phyloP scores from a whole-genome alignment of 2,888 invertebrate genomes.

The Trissolcus japonicus region DNA sequence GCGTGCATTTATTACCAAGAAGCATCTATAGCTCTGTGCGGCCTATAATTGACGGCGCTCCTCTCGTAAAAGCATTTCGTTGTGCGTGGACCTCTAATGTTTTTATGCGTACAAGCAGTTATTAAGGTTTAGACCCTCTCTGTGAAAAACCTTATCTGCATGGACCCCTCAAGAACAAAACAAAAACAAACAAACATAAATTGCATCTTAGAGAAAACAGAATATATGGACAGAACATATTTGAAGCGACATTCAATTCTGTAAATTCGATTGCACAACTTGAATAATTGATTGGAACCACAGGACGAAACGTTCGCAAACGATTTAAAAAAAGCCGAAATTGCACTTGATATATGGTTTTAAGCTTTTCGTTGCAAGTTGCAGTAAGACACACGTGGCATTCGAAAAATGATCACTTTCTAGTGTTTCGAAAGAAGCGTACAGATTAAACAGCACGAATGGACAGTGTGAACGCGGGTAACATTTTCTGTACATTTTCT shows the following conservation, averaged over 20 bases:
- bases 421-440: slow-evolving; percentile 56
- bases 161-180: neutral
- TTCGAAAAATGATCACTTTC: slow-evolving; percentile 55
- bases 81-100: slow-evolving; percentile 13
- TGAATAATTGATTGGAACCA: no score
- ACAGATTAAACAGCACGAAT: slow-evolving; percentile 15
- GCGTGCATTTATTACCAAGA: slow-evolving; percentile 32
- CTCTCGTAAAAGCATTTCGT: slow-evolving; percentile 44
- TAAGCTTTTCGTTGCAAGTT: slow-evolving; percentile 20
- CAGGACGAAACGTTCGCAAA: slow-evolving; percentile 18
- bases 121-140: slow-evolving; percentile 17
- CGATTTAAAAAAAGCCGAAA: slow-evolving; percentile 13
- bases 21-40: slow-evolving; percentile 18
- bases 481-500: slow-evolving; percentile 13
- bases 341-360: slow-evolving; percentile 17
- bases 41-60: slow-evolving; percentile 36
- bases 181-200: neutral
- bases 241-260: neutral
- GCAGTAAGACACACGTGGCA: slow-evolving; percentile 48
- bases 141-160: slow-evolving; percentile 1
- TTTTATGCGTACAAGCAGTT: slow-evolving; percentile 15
- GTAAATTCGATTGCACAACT: neutral
- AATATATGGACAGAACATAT: neutral
- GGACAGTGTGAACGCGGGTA: slow-evolving; percentile 16
- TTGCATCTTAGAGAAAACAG: neutral